These are phyloP conservation scores for Stictonetta naevosa DNA, from an alignment of 2,113 vertebrate species.

Conservation along the genomic window DNA sequence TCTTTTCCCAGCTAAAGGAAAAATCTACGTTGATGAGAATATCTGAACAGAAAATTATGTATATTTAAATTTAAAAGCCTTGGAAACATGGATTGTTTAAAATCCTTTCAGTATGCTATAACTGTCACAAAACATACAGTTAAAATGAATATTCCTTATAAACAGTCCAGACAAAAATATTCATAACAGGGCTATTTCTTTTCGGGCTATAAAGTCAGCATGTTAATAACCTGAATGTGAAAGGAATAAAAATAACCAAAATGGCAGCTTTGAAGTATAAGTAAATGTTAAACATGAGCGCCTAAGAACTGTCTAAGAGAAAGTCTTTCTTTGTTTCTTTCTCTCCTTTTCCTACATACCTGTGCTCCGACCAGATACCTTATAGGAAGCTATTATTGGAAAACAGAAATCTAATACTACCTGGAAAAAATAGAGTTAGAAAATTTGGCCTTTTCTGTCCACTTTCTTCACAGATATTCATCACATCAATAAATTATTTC, in stretches of 20 bases:
- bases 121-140: neutral
- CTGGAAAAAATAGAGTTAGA: neutral
- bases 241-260: neutral
- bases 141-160: neutral
- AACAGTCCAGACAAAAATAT: neutral
- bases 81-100: neutral
- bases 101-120: neutral
- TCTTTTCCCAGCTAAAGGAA: neutral
- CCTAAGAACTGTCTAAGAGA: neutral
- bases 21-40: neutral
- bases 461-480: neutral
- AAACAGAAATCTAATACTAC: neutral
- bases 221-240: neutral
- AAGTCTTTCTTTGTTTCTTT: neutral
- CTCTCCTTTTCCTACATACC: neutral
- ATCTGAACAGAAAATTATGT: neutral
- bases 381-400: neutral
- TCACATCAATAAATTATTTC: neutral
- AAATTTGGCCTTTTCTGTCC: neutral
- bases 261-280: neutral
- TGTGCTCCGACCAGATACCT: neutral
- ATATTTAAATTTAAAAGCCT: neutral
- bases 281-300: neutral
- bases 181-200: neutral
- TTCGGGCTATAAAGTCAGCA: neutral